Conservation (phyloP, 2,113 vertebrate species). For the Clarias batrachus region DNA sequence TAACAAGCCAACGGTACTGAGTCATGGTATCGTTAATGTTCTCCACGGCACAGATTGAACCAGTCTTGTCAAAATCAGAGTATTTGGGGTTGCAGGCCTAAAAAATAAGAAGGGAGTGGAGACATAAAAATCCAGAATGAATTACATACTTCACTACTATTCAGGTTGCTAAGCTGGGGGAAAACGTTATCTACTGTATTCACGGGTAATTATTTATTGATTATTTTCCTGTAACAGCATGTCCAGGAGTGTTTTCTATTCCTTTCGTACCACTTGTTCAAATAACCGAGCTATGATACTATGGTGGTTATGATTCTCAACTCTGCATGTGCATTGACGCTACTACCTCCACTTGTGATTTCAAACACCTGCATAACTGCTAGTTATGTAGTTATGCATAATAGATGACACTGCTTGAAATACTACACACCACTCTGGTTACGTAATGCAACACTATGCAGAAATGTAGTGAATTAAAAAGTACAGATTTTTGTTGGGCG, state of each 20-base stretch:
- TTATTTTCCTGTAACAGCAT: not conserved
- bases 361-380: no score
- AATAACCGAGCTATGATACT: no score
- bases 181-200: not conserved
- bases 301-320: no score
- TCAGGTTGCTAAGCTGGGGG: not conserved
- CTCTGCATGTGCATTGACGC: no score
- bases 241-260: not conserved
- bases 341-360: no score
- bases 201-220: no score
- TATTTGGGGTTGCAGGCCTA: constrained; percentile 84
- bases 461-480: no score
- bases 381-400: no score
- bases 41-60: constrained; percentile 79
- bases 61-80: constrained; percentile 82
- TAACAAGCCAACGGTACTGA: constrained; percentile 79
- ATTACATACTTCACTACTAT: not conserved
- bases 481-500: no score
- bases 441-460: no score
- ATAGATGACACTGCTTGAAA: no score
- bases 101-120: not conserved
- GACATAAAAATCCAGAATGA: not conserved
- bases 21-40: constrained; percentile 82
- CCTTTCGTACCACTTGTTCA: not conserved
- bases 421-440: no score